These are phyloP conservation scores for Andrena fulva DNA, from an alignment of 2,888 invertebrate species.

Conservation along the genomic window DNA sequence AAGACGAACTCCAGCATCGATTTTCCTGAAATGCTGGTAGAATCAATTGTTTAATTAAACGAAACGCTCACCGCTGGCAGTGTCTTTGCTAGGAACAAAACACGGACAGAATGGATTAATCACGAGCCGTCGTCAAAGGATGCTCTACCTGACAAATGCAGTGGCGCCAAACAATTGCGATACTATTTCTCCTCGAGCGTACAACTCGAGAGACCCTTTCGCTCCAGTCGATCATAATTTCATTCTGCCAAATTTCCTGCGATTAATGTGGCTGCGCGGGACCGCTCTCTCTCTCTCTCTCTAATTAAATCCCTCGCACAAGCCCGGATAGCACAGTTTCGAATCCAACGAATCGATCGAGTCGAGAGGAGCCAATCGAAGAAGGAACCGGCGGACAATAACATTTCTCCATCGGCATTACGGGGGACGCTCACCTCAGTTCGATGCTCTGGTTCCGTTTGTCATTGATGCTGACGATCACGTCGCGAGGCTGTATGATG, in stretches of 20 bases:
- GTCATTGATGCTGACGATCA: conserved; percentile 81
- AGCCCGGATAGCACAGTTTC: not conserved
- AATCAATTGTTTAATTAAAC: conserved; percentile 1
- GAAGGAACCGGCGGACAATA: conserved; percentile 6
- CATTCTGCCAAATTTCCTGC: conserved; percentile 52
- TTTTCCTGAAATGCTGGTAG: not conserved
- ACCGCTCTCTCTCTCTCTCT: conserved; percentile 43
- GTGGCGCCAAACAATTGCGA: conserved; percentile 30
- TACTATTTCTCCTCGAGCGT: conserved; percentile 2
- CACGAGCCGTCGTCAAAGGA: conserved; percentile 16
- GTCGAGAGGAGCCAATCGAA: not conserved
- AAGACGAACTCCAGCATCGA: not conserved
- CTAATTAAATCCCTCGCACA: conserved; percentile 62
- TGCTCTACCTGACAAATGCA: conserved; percentile 31
- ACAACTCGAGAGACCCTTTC: conserved; percentile 43
- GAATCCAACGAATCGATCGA: conserved; percentile 32
- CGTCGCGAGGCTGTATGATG: conserved; percentile 78
- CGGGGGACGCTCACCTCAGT: conserved; percentile 73
- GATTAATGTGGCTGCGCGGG: conserved; percentile 55
- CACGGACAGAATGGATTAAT: conserved; percentile 22
- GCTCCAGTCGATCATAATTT: conserved; percentile 63
- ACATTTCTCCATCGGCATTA: not conserved
- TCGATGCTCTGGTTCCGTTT: conserved; percentile 77
- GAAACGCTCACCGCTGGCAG: not conserved
- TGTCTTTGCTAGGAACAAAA: not conserved